These are phyloP conservation scores for Dasysyrphus tricinctus DNA, from an alignment of 2,888 invertebrate species.

Conservation along the genomic window DNA sequence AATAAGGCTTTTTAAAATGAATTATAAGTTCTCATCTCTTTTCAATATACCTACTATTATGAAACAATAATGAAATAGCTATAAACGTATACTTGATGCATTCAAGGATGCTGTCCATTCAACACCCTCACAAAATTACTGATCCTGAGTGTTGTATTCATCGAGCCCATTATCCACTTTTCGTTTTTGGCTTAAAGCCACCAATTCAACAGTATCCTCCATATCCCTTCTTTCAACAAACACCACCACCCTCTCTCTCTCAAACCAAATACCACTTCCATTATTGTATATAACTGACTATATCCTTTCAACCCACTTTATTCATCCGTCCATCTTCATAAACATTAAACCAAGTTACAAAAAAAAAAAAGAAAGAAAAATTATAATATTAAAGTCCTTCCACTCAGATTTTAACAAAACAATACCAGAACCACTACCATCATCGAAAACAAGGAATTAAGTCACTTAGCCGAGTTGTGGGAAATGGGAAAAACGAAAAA, in stretches of 20 bases:
- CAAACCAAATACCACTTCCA: neutral
- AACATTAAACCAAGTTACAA: constrained; percentile 20
- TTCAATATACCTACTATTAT: constrained; percentile 17
- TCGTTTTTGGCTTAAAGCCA: constrained; percentile 47
- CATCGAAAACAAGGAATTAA: constrained; percentile 53
- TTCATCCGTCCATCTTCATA: constrained; percentile 56
- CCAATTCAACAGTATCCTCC: neutral
- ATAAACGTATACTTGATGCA: neutral
- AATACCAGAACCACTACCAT: constrained; percentile 46
- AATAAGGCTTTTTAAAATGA: constrained; percentile 11
- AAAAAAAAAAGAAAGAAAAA: constrained; percentile 20
- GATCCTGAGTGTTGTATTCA: constrained; percentile 64
- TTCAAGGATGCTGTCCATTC: constrained; percentile 42
- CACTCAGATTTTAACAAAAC: constrained; percentile 73
- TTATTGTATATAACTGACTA: neutral
- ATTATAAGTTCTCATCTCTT: constrained; percentile 14
- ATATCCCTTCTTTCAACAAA: too few species aligned
- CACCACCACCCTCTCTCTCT: too few species aligned
- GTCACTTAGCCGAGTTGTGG: constrained; percentile 64
- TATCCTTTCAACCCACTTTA: constrained; percentile 27
- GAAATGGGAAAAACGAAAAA: constrained; percentile 32
- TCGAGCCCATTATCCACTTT: constrained; percentile 71
- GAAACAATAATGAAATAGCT: constrained; percentile 41
- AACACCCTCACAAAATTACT: constrained; percentile 40
- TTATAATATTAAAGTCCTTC: constrained; percentile 49